These are phyloP conservation scores for Ectobius pallidus DNA, from an alignment of 2,888 invertebrate genomes.

Conservation along the genomic window DNA sequence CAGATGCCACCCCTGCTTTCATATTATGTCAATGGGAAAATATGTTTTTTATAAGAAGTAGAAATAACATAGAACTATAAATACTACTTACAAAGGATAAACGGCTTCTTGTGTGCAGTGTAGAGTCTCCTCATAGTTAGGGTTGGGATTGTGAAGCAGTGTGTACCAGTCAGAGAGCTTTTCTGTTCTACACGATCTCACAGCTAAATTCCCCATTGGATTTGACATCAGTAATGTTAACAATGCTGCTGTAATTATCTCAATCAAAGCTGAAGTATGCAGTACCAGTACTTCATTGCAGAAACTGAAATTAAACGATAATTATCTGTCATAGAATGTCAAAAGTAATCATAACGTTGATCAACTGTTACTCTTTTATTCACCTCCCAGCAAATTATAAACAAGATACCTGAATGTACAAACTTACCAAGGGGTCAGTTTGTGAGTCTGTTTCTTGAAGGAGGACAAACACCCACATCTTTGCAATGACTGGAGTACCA, in stretches of 20 bases:
- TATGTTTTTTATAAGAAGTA: no score
- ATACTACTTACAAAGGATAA: constrained; percentile 79
- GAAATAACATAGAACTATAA: no score
- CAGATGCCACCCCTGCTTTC: no score
- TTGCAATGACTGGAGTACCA: no score
- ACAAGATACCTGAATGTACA: not conserved
- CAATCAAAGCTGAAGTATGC: constrained; percentile 82
- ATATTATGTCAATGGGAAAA: no score
- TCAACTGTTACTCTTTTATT: not conserved
- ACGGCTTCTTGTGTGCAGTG: constrained; percentile 98
- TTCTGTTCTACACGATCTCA: constrained; percentile 80
- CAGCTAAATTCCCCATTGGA: constrained; percentile 76
- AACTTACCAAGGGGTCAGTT: no score
- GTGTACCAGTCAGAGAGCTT: constrained; percentile 97
- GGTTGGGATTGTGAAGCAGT: constrained; percentile 89
- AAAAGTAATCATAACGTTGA: not conserved
- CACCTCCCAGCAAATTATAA: not conserved
- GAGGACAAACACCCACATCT: no score
- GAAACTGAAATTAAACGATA: constrained; percentile 61
- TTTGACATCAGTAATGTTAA: constrained; percentile 80
- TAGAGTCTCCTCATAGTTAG: constrained; percentile 85
- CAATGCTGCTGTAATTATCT: constrained; percentile 76
- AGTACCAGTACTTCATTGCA: constrained; percentile 76
- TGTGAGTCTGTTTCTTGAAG: no score
- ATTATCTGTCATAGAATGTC: not conserved